Evolutionary conservation across 2,113 vertebrate genomes (phyloP), one percentile per base, ranked within the genome.

Genomic region (Microcebus murinus): DNA sequence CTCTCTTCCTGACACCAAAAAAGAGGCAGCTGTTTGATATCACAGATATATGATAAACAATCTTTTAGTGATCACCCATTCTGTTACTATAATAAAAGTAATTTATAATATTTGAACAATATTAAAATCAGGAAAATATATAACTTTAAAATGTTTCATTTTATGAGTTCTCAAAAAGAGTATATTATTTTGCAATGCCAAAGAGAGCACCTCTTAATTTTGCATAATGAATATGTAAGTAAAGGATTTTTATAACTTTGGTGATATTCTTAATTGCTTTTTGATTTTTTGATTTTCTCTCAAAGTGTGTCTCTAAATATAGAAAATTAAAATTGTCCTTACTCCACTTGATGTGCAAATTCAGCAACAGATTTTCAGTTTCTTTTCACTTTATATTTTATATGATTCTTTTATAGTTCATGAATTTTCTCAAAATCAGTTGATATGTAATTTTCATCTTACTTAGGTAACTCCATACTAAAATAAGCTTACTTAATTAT

Each of bases 241-340:
- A 91, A 87, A 31, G 3, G n/a, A 42, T 68, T 94, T 92, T 94
- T 92, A 63, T 87, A 90, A 84, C n/a, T 90, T 94, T 91, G 21
- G 48, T 87, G 48, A 88, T 95, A 65, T 77, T 92, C 57, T 34
- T 96, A 91, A 91, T 86, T 95, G 55, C 36, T 82, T 95, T 95
- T 65, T 92, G 45, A 95, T 94, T 82, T 95, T 95, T 65, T 92
- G 45, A 95, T 94, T 88, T 95, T 74, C 48, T 93, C 31, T 88
- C 31, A 61, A 71, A 59, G 2, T 52, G 4, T 50, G 1, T 39
- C 34, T 87, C 83, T 89, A 96, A 88, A 86, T 86, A 80, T 61
- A 94, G 61, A 92, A 97, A 95, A n/a, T 59, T 71, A 61, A 85
- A 96, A 74, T 88, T 87, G 87, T 85, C 81, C 10, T 55, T 85